Evolutionary conservation across 2,797 vertebrate species (phyloP).

Genomic region (Caiman crocodilus): DNA sequence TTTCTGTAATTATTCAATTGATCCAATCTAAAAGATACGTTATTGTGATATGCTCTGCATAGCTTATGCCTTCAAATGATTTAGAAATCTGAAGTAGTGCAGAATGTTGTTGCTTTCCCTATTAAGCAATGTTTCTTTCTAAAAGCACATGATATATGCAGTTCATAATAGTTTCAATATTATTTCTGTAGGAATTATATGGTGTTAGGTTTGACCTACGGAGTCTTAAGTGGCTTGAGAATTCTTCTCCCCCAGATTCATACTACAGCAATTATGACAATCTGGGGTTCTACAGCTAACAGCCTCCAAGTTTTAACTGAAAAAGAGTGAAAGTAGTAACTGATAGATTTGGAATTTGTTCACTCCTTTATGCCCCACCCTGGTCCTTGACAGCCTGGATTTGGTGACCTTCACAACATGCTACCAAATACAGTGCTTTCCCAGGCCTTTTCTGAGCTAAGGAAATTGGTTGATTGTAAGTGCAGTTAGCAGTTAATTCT

Average conservation of each 20-base stretch:
- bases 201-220: constrained; percentile 62
- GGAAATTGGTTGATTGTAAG: not conserved
- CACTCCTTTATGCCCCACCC: not conserved
- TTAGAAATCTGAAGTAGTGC: not conserved
- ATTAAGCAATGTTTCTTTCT: constrained; percentile 11
- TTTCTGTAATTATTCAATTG: not conserved
- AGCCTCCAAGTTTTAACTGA: accelerated
- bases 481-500: not conserved
- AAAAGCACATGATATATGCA: not conserved
- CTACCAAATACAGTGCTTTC: not conserved
- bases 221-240: constrained; percentile 49
- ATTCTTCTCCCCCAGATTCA: constrained; percentile 65
- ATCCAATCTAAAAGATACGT: not conserved
- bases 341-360: not conserved
- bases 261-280: accelerated
- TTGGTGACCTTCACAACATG: not conserved
- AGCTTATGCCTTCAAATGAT: not conserved
- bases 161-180: not conserved
- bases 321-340: accelerated
- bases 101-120: accelerated
- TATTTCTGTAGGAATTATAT: constrained; percentile 38
- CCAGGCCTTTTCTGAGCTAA: not conserved
- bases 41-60: not conserved
- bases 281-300: not conserved
- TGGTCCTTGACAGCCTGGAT: not conserved